phyloP scores from a whole-genome alignment of 2,888 invertebrate genomes.

The Phragmatobia fuliginosa region DNA sequence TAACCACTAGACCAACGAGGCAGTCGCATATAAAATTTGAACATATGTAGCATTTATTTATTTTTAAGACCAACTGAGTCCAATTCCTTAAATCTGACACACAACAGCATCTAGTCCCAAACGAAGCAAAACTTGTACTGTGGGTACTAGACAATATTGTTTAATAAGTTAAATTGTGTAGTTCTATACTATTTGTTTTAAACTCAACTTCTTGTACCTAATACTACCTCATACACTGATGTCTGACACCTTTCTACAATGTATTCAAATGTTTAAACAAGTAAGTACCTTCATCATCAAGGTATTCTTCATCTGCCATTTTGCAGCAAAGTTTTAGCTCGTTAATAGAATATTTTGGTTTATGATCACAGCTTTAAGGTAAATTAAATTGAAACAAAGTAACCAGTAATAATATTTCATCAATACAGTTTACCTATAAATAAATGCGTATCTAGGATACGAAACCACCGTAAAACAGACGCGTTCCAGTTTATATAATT shows the following conservation, averaged over 20 bases:
- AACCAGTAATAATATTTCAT: not conserved
- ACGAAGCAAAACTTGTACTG: no score
- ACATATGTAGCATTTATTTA: no score
- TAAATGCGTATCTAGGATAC: constrained; percentile 22
- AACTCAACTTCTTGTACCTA: not conserved
- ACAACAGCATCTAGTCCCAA: no score
- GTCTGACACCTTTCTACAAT: not conserved
- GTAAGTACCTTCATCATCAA: constrained; percentile 43
- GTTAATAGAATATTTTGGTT: not conserved
- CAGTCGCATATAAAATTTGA: no score
- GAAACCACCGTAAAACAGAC: not conserved
- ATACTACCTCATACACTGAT: not conserved
- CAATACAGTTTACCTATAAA: constrained; percentile 9
- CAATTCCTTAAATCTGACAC: no score
- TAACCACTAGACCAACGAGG: no score
- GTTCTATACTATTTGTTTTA: no score
- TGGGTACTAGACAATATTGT: no score
- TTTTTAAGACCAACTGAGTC: no score
- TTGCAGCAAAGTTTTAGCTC: not conserved
- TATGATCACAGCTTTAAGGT: not conserved
- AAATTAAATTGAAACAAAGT: not conserved
- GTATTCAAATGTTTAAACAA: not conserved
- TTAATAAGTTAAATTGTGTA: no score
- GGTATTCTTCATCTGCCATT: constrained; percentile 37
- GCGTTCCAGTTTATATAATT: not conserved